A percentile compares a stretch with the other conserved stretches of the same genome.
phyloP scores from a whole-genome alignment of 2,888 invertebrate genomes.

The Pseudococcus jackbeardsleyi region DNA sequence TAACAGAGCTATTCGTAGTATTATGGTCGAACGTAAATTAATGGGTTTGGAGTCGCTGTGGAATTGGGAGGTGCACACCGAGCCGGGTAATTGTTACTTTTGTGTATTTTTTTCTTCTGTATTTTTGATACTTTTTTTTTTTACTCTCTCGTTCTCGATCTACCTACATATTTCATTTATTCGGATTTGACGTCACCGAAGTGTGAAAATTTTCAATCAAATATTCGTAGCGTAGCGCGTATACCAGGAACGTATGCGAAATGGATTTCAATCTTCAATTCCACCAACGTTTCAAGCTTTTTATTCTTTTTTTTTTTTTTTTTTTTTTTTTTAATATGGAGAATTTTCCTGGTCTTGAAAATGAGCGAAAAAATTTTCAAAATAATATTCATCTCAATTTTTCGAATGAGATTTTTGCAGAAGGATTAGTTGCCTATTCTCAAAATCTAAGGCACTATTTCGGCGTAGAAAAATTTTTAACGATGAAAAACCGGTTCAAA shows the following conservation, averaged over 20 bases:
- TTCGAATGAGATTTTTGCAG: no score
- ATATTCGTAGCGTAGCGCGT: neutral
- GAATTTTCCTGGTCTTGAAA: neutral
- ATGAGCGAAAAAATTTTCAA: no score
- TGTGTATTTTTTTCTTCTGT: neutral
- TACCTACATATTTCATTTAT: neutral
- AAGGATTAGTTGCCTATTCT: no score
- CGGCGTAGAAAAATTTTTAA: no score
- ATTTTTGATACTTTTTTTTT: neutral
- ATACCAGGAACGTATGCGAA: neutral
- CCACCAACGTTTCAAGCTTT: neutral
- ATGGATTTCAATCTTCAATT: neutral
- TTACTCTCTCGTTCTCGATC: neutral
- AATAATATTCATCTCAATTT: no score
- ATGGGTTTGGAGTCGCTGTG: neutral
- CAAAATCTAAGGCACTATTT: no score
- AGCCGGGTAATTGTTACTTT: neutral
- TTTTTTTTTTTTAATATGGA: no score
- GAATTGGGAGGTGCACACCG: neutral
- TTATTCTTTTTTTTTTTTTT: no score
- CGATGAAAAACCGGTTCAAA: no score
- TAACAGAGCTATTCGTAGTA: neutral
- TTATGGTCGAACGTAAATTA: neutral
- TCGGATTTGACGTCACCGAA: neutral
- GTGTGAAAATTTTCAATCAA: neutral